Base-by-base conservation (phyloP, 1,140 invertebrate species). In the Anastatus disparis region DNA sequence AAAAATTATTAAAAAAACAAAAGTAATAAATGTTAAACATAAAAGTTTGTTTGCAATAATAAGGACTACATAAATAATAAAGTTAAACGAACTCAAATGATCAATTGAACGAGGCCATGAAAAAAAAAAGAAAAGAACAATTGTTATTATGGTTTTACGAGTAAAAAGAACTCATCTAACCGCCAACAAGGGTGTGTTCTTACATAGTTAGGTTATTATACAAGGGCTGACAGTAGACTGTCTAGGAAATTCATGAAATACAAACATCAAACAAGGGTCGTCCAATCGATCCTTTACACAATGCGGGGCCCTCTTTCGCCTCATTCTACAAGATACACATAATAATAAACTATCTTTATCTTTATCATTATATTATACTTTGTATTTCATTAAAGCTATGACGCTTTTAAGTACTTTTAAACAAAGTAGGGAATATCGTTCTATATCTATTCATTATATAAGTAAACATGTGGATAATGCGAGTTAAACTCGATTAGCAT, bases 221-320 rank as follows among this genome's bases (percentile, higher is more conserved):
- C 29, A 9, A n/a, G 17, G 29, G 13, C 22, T 15, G 22, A 42
- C 27, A 22, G 35, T 29, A 31, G 42, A 64, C 15, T 65, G 62
- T 71, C 70, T 65, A 40, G 24, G 31, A 40, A 58, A 70, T 58
- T 70, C 22, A 44, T 48, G 69, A 58, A 70, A 70, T 20, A 46
- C 70, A 71, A 71, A 66, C 55, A 71, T 65, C 44, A 63, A 64
- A 64, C 62, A 40, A 48, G 53, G 46, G 38, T 46, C 40, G 35
- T 42, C 61, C 48, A 20, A 64, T 64, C 69, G 61, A 65, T 59
- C 27, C 12, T 53, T n/a, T n/a, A n/a, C n/a, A n/a, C n/a, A n/a
- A n/a, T n/a, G n/a, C n/a, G n/a, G n/a, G n/a, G n/a, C n/a, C n/a
- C n/a, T n/a, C n/a, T n/a, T n/a, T n/a, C n/a, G n/a, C n/a, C n/a